These are phyloP conservation scores for Epizoanthus stellaris DNA, from an alignment of 92 coral and sea anemone genomes.

Conservation along the genomic window DNA sequence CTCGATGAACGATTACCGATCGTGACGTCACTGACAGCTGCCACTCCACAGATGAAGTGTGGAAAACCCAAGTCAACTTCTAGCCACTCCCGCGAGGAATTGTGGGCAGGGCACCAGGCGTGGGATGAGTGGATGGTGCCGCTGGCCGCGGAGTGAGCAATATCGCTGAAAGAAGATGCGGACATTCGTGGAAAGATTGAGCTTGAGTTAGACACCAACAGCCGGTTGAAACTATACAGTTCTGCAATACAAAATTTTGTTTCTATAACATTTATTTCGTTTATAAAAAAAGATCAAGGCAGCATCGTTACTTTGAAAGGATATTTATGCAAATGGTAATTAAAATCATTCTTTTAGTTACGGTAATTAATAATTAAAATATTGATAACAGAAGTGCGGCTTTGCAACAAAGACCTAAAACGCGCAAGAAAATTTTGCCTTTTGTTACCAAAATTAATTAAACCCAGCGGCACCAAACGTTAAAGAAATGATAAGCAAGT, in stretches of 20 bases:
- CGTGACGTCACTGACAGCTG: slow-evolving; percentile 2
- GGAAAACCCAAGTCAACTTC: neutral
- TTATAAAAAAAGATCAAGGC: no score
- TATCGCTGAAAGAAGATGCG: neutral
- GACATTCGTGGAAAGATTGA: neutral
- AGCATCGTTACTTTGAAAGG: no score
- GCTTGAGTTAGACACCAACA: neutral
- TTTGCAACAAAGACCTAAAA: no score
- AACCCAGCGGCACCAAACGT: no score
- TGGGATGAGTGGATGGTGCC: neutral
- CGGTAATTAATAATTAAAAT: no score
- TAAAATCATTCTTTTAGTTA: no score
- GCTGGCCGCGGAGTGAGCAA: neutral
- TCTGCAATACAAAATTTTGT: neutral
- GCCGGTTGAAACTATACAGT: neutral
- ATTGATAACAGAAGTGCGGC: no score
- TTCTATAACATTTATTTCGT: no score
- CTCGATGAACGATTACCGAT: neutral
- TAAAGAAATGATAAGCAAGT: no score
- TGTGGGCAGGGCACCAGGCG: neutral
- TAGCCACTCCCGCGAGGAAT: slow-evolving; percentile 6
- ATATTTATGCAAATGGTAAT: no score
- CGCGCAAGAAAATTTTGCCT: no score
- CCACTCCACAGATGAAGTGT: neutral
- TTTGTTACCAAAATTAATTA: no score